Base-by-base conservation (phyloP, 2,888 invertebrate genomes). In the Mesoligia furuncula region DNA sequence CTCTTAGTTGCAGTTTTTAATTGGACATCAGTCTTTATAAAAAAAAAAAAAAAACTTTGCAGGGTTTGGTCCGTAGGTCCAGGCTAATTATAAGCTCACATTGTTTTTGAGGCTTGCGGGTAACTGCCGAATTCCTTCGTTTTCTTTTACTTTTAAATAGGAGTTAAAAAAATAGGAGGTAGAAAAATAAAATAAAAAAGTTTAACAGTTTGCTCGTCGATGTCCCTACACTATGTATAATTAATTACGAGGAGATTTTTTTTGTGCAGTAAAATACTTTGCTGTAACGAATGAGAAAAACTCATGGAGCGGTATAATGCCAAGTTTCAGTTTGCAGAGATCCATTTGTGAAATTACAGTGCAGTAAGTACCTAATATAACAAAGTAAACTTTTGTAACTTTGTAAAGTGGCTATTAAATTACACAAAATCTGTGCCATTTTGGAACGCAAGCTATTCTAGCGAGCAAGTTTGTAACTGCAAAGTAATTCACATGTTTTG, bases 1-100 rank as follows among this genome's bases (percentile, higher is more conserved):
- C 57, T 82, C 11, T 84, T 79, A 68, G 64, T 64, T 85, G 73
- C 73, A 84, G 65, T 78, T 84, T 84, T 84, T 79, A 85, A 84
- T 84, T 84, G 73, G 59, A 74, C 62, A 31, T 62, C 61, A 45
- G 45, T 27, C 61, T 5, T 75, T 81, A 61, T 68, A 65, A 70
- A 31, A 31, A 67, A 75, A 68, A 66, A 67, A 1, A 51, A 24
- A 65, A n/a, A n/a, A n/a, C 6, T 54, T 9, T 15, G 17, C 51
- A 36, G 15, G 75, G 80, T 79, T 80, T n/a, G n/a, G n/a, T n/a
- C 75, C 59, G 36, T 57, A 64, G 48, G n/a, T 17, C 24, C 65
- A 45, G 59, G 48, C 17, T 59, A 73, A 45, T 62, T 31, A 17
- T 24, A 59, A 13, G 13, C 39, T n/a, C 7, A n/a, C 36, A 69